These are phyloP conservation scores for Heteromyza rotundicornis DNA, from an alignment of 2,888 invertebrate genomes.

Conservation along the genomic window DNA sequence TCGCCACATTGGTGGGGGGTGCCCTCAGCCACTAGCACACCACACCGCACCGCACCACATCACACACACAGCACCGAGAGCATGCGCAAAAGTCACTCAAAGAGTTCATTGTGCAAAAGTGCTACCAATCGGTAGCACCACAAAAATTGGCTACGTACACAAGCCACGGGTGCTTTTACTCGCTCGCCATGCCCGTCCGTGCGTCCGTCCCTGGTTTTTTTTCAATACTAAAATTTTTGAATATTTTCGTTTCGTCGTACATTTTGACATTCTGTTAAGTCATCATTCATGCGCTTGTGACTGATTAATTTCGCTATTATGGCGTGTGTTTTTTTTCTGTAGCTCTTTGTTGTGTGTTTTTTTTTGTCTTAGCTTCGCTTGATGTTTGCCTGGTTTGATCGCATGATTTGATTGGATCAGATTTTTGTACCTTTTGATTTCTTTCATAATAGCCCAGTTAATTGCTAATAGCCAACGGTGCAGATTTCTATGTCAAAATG, in stretches of 20 bases:
- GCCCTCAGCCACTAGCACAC: too few relatives aligned
- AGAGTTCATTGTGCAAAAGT: not conserved
- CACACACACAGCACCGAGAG: too few relatives aligned
- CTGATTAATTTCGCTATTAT: conserved; percentile 54
- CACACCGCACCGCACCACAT: too few relatives aligned
- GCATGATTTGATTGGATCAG: conserved; percentile 49
- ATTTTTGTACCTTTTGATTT: conserved; percentile 27
- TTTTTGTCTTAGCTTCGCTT: conserved; percentile 30
- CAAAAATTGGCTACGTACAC: not conserved
- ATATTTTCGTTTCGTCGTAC: not conserved
- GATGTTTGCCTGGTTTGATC: conserved; percentile 12
- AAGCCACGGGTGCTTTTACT: not conserved
- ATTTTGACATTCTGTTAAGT: conserved; percentile 53
- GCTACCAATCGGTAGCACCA: not conserved
- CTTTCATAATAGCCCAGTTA: conserved; percentile 51
- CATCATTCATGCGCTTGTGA: conserved; percentile 46
- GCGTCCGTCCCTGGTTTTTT: not conserved
- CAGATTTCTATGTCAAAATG: conserved; percentile 50
- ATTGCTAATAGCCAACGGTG: conserved; percentile 54
- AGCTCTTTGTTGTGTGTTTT: conserved; percentile 42
- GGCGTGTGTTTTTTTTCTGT: too few relatives aligned
- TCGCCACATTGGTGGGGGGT: too few relatives aligned
- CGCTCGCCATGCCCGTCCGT: not conserved
- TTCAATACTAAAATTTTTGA: not conserved
- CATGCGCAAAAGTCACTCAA: not conserved